A percentile compares a stretch with the other conserved stretches of the same genome.
phyloP scores from a whole-genome alignment of 2,113 vertebrate species.

The Fregata magnificens region DNA sequence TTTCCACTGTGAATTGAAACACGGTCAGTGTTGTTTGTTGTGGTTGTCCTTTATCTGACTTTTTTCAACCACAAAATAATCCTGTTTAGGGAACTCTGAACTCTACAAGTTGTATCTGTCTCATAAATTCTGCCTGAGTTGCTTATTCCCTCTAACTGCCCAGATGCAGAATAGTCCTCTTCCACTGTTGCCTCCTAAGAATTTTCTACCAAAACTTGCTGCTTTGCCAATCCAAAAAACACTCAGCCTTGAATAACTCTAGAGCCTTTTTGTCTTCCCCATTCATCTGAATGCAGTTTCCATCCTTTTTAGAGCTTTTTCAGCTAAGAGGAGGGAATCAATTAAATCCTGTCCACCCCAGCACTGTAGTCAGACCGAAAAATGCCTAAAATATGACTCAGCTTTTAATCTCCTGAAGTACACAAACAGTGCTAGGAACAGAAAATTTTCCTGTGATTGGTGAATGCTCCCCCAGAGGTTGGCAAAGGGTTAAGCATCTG shows the following conservation, averaged over 20 bases:
- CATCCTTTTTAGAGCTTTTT: neutral
- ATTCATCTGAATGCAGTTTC: neutral
- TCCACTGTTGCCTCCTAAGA: neutral
- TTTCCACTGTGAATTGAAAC: neutral
- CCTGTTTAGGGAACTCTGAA: neutral
- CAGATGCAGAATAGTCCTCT: neutral
- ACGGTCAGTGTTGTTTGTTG: fast-evolving
- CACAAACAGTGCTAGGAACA: neutral
- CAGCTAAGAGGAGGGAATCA: neutral
- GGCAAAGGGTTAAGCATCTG: slow-evolving; percentile 66
- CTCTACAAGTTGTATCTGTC: slow-evolving; percentile 43
- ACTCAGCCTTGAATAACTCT: neutral
- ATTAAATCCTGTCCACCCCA: neutral
- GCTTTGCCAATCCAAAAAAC: neutral
- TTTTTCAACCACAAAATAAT: neutral
- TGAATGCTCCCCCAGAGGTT: neutral
- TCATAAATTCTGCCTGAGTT: slow-evolving; percentile 14
- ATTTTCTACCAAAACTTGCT: neutral
- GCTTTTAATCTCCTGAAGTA: neutral
- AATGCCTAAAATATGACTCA: slow-evolving; percentile 14
- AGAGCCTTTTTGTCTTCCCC: neutral
- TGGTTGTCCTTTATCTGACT: neutral
- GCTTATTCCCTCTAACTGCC: neutral
- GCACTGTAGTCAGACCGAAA: neutral
- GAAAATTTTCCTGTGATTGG: neutral